Evolutionary conservation across 2,797 vertebrate species (phyloP).

Genomic region (Pseudocheirus occidentalis): DNA sequence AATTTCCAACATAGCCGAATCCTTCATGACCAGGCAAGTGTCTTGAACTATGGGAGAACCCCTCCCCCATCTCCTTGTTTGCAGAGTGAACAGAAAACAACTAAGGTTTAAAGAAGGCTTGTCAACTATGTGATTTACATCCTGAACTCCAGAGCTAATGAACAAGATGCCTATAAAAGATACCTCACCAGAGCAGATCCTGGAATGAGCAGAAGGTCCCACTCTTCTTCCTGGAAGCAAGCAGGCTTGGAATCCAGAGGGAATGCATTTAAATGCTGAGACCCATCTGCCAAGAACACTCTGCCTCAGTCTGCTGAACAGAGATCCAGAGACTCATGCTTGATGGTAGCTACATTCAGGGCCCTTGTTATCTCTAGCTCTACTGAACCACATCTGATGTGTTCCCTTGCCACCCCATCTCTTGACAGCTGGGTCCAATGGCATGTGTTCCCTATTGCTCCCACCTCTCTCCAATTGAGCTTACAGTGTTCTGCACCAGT

Average conservation of each 20-base stretch:
- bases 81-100: conserved; percentile 53
- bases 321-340: conserved; percentile 64
- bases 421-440: conserved; percentile 36
- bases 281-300: conserved; percentile 72
- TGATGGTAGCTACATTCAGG: conserved; percentile 62
- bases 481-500: neutral
- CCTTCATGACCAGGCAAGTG: conserved; percentile 33
- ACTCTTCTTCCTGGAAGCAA: conserved; percentile 74
- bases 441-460: conserved; percentile 30
- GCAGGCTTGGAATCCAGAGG: conserved; percentile 74
- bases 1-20: neutral
- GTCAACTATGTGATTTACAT: conserved; percentile 60
- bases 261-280: conserved; percentile 62
- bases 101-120: conserved; percentile 4
- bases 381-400: conserved; percentile 66
- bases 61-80: conserved; percentile 27
- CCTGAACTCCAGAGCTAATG: conserved; percentile 46
- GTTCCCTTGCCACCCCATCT: conserved; percentile 31
- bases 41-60: conserved; percentile 23
- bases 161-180: neutral
- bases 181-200: neutral
- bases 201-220: conserved; percentile 65
- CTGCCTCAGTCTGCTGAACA: conserved; percentile 68
- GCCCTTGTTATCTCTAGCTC: conserved; percentile 20
- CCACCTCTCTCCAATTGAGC: conserved; percentile 40